These are phyloP conservation scores for Cephus pulcher DNA, from an alignment of 2,888 invertebrate species.

Conservation along the genomic window DNA sequence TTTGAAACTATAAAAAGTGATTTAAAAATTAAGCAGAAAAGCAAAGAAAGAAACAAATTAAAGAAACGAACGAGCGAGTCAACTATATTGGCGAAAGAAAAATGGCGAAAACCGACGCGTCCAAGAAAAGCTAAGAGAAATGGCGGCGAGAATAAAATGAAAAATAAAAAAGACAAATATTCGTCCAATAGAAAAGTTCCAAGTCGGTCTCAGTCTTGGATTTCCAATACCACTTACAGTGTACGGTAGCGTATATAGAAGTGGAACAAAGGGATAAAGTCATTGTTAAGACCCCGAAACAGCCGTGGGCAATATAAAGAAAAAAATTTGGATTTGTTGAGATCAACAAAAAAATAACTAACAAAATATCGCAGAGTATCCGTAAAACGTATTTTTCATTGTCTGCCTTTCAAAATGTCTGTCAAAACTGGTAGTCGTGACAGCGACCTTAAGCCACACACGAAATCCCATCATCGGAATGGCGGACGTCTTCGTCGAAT, in stretches of 20 bases:
- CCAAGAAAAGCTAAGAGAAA: not conserved
- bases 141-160: not conserved
- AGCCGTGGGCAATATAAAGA: not conserved
- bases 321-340: not conserved
- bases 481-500: not conserved
- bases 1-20: too few species aligned
- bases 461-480: not conserved
- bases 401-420: not conserved
- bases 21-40: too few species aligned
- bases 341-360: too few species aligned
- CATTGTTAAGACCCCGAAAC: not conserved
- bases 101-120: not conserved
- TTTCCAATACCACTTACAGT: not conserved
- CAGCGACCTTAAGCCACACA: not conserved
- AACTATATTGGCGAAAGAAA: not conserved
- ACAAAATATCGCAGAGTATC: not conserved
- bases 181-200: not conserved
- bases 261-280: not conserved
- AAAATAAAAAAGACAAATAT: not conserved
- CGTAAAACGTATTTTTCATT: too few species aligned
- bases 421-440: not conserved
- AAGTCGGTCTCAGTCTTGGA: not conserved
- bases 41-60: not conserved
- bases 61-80: not conserved
- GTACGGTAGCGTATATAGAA: not conserved